These are phyloP conservation scores for Eupithecia subumbrata DNA, from an alignment of 2,888 invertebrate genomes.

Conservation along the genomic window DNA sequence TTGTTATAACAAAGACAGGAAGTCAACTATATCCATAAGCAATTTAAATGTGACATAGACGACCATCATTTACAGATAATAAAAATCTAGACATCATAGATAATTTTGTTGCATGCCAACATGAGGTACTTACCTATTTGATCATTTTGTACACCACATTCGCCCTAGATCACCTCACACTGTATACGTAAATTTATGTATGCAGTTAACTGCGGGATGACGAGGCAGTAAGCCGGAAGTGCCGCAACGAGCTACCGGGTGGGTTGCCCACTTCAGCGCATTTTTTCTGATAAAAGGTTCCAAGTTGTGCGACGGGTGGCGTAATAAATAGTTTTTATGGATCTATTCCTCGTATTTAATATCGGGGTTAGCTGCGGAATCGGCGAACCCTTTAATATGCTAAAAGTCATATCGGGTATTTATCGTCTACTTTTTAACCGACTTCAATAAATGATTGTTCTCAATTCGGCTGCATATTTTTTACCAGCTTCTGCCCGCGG, in stretches of 20 bases:
- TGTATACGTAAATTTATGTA: constrained; percentile 25
- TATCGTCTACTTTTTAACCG: not conserved
- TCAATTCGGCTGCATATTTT: no score
- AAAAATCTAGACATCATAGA: no score
- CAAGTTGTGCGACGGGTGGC: constrained; percentile 5
- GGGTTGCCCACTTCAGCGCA: constrained; percentile 37
- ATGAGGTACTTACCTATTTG: not conserved
- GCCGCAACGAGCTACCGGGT: constrained; percentile 45
- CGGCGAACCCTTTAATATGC: not conserved
- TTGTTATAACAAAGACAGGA: no score
- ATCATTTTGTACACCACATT: not conserved
- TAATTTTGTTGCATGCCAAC: no score
- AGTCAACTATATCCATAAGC: no score
- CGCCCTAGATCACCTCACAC: not conserved
- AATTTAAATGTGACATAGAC: no score
- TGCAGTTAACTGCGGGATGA: constrained; percentile 44
- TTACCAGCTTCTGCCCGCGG: no score
- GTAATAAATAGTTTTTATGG: constrained; percentile 20
- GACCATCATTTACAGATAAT: no score
- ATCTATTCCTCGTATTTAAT: constrained; percentile 2
- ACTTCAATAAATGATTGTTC: not conserved
- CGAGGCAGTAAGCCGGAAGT: constrained; percentile 46
- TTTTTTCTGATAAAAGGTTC: constrained; percentile 27
- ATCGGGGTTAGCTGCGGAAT: not conserved
- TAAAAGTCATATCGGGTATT: not conserved